These are phyloP conservation scores for Danaus plexippus DNA, from an alignment of 1,140 invertebrate species.

Conservation along the genomic window DNA sequence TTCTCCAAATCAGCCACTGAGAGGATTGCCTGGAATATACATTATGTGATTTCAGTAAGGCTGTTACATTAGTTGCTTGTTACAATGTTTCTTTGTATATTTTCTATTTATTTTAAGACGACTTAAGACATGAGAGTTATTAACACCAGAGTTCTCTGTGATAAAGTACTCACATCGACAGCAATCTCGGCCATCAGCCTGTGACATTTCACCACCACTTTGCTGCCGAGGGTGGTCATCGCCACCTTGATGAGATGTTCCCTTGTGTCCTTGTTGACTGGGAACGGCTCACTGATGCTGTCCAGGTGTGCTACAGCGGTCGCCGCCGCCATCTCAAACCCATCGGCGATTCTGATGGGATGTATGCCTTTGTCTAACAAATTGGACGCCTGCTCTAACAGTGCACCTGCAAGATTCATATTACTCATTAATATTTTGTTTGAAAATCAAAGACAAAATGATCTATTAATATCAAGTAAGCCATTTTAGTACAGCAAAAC, in stretches of 20 bases:
- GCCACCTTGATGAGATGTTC: conserved; percentile 95
- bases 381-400: conserved; percentile 95
- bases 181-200: conserved; percentile 99
- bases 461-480: too few relatives aligned
- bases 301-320: conserved; percentile 91
- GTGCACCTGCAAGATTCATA: conserved; percentile 76
- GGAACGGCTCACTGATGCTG: conserved; percentile 90
- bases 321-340: conserved; percentile 97
- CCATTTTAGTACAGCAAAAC: too few relatives aligned
- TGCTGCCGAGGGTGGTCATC: conserved; percentile 99
- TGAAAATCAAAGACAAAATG: not conserved
- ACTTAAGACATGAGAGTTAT: too few relatives aligned
- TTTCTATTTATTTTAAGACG: too few relatives aligned
- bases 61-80: too few relatives aligned
- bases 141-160: not conserved
- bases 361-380: conserved; percentile 98
- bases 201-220: conserved; percentile 95
- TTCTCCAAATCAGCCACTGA: conserved; percentile 95
- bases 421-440: too few relatives aligned
- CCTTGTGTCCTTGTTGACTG: conserved; percentile 84
- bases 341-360: conserved; percentile 98
- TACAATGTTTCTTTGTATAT: too few relatives aligned
- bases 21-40: conserved; percentile 85
- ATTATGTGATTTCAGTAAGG: too few relatives aligned
- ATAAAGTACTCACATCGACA: conserved; percentile 80